Conservation (phyloP, 2,113 vertebrate genomes). For the Mesoclemmys tuberculata region DNA sequence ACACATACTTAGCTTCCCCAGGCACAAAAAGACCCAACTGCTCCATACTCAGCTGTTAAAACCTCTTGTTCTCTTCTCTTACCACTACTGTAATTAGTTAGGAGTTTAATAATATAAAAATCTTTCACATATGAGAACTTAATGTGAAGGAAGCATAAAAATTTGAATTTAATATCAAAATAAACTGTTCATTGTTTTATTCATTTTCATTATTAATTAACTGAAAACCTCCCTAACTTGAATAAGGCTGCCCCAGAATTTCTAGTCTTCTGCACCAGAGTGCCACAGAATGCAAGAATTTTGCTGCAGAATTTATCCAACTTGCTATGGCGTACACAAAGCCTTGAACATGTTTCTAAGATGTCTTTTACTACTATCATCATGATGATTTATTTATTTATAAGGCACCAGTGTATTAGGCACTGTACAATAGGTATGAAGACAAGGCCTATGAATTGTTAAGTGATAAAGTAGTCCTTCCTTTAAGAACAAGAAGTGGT, state of each 20-base stretch:
- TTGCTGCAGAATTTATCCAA: background rate
- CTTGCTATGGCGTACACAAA: background rate
- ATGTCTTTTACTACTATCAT: background rate
- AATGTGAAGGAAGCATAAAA: too few species aligned
- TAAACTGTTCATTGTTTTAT: too few species aligned
- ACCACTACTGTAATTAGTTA: too few species aligned
- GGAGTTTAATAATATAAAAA: too few species aligned
- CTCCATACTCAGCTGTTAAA: too few species aligned
- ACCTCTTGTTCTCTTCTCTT: too few species aligned
- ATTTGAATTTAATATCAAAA: too few species aligned
- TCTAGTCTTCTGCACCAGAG: background rate
- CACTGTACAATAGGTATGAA: background rate
- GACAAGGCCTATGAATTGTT: background rate
- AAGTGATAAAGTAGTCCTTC: background rate
- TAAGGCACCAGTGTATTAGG: background rate
- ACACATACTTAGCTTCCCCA: too few species aligned
- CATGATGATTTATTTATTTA: background rate
- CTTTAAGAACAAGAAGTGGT: background rate
- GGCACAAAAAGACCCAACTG: too few species aligned
- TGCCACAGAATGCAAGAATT: background rate
- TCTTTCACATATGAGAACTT: too few species aligned
- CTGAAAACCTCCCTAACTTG: too few species aligned
- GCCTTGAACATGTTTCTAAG: background rate
- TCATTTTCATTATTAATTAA: too few species aligned
- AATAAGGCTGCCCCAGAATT: background rate